A percentile compares a stretch with the other conserved stretches of the same genome.
phyloP scores from a whole-genome alignment of 2,113 vertebrate species.

The Hassar affinis region DNA sequence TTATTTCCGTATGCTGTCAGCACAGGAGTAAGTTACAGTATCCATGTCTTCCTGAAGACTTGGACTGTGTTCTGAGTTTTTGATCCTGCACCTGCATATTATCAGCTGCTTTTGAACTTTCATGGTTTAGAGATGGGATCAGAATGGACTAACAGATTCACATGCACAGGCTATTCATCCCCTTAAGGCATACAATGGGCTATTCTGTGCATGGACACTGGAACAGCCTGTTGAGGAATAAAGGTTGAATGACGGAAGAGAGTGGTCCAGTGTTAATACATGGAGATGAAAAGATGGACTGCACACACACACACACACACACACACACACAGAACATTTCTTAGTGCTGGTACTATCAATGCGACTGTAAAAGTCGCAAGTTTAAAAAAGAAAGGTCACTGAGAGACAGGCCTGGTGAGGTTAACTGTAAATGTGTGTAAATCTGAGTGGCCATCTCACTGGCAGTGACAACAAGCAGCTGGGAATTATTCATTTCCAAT shows the following conservation, averaged over 20 bases:
- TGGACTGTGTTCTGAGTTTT: background rate
- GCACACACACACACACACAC: no score
- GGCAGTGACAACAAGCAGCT: no score
- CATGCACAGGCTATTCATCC: background rate
- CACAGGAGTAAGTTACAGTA: background rate
- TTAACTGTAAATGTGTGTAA: background rate
- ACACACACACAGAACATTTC: background rate
- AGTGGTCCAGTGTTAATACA: background rate
- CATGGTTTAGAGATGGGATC: background rate
- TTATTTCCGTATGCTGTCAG: background rate
- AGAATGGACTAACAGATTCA: background rate
- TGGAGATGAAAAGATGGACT: background rate
- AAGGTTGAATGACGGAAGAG: background rate
- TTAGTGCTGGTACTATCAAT: no score
- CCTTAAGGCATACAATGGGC: background rate
- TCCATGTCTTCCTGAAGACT: background rate
- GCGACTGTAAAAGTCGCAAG: background rate
- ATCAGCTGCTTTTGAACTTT: background rate
- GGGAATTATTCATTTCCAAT: no score
- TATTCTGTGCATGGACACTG: background rate
- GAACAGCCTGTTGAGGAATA: background rate
- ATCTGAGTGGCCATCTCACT: background rate
- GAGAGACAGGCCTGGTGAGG: background rate
- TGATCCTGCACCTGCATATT: slow-evolving; percentile 1
- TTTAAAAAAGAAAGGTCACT: background rate